Conservation (phyloP, 1,140 invertebrate genomes). For the Papilio helenus region DNA sequence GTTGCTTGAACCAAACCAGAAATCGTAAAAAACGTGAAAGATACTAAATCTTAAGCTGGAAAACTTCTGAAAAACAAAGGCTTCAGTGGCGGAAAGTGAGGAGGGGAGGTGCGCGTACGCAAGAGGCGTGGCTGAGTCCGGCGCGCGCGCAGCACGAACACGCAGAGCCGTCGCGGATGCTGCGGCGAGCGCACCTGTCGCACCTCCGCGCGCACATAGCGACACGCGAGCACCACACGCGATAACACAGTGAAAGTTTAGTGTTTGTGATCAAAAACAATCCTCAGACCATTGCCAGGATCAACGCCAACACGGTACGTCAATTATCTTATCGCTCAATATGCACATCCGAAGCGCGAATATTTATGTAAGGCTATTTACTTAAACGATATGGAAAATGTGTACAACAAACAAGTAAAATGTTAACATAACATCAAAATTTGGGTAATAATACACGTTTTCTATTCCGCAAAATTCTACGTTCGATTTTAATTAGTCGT, state of each 20-base stretch:
- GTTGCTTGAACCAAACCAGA: neutral
- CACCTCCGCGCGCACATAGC: constrained; percentile 38
- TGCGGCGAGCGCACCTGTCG: constrained; percentile 69
- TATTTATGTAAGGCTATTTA: constrained; percentile 39
- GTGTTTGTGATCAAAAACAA: constrained; percentile 40
- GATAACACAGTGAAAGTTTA: constrained; percentile 34
- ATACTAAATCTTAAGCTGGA: constrained; percentile 40
- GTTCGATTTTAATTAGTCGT: neutral
- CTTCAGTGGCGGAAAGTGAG: constrained; percentile 61
- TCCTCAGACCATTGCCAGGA: constrained; percentile 46
- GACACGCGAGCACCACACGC: constrained; percentile 39
- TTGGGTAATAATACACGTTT: neutral
- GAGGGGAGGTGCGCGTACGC: constrained; percentile 75
- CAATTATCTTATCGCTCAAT: constrained; percentile 66
- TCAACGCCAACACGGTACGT: constrained; percentile 70
- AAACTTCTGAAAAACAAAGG: constrained; percentile 64
- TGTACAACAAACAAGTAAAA: neutral
- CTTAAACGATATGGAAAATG: constrained; percentile 10
- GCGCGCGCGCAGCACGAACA: constrained; percentile 45
- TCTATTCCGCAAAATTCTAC: neutral
- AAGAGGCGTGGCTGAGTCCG: constrained; percentile 69
- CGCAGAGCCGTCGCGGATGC: constrained; percentile 73
- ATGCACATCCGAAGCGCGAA: constrained; percentile 58
- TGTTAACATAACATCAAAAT: neutral
- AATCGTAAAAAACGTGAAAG: neutral